A percentile compares a stretch with the other conserved stretches of the same genome.
phyloP scores from a whole-genome alignment of 1,140 invertebrate species.

The Anastrepha ludens region DNA sequence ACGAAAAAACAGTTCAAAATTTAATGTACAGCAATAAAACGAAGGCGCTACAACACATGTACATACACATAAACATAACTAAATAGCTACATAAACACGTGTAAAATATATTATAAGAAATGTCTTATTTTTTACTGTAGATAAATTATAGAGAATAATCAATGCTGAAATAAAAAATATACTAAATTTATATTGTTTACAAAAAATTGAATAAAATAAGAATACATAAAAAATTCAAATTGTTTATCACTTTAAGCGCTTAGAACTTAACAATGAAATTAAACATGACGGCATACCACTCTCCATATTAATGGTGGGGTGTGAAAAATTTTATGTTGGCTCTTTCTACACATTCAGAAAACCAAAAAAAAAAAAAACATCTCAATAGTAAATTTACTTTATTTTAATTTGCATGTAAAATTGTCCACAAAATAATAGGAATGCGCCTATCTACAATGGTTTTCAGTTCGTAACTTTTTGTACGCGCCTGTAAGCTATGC shows the following conservation, averaged over 20 bases:
- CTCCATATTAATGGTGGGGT: background rate
- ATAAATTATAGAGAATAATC: conserved; percentile 28
- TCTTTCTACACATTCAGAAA: background rate
- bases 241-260: background rate
- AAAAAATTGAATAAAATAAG: conserved; percentile 10
- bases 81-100: conserved; percentile 34
- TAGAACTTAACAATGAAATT: background rate
- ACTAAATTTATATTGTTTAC: conserved; percentile 40
- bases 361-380: no score
- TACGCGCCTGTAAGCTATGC: no score
- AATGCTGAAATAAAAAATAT: conserved; percentile 44
- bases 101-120: conserved; percentile 17
- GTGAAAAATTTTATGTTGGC: background rate
- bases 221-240: conserved; percentile 4
- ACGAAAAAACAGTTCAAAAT: background rate
- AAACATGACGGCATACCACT: background rate
- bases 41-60: conserved; percentile 37
- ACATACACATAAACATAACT: conserved; percentile 8
- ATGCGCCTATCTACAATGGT: no score
- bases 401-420: no score
- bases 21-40: conserved; percentile 26
- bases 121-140: conserved; percentile 43
- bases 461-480: no score
- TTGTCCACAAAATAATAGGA: no score
- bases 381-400: no score